Evolutionary conservation across 2,797 vertebrate genomes (phyloP), one percentile per base, ranked within the genome.

Genomic region (Coendou prehensilis): DNA sequence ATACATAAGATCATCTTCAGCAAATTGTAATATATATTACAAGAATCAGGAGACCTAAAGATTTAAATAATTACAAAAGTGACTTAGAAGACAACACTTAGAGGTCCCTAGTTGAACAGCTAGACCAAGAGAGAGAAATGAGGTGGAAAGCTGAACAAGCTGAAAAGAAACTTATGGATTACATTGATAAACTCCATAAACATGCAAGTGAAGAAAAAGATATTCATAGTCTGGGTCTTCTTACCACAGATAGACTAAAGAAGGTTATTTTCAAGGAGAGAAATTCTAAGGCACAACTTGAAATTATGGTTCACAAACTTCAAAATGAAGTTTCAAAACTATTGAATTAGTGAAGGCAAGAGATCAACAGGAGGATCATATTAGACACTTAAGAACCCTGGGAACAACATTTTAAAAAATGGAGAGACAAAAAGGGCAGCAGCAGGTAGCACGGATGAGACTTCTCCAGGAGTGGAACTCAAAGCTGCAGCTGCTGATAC

Each of bases 81-180:
- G 97, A 93, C 97, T 97, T 90, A 2, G 99, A 99, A 86, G 99
- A 99, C 92, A 99, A 99, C 94, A 99, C 99, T 52, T 99, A 61
- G 22, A 61, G 26, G 99, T 99, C 97, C 0, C 99, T 99, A 69
- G 98, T 99, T 96, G 99, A 99, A 56, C 99, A 99, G 97, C 98
- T 99, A 63, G 99, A 99, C 98, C 99, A 99, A 96, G 99, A 99
- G 97, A 99, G 99, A 94, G 99, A 99, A 97, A 99, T 98, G 87
- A 99, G 99, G 33, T 99, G 99, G 99, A 99, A 99, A 97, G 99
- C 99, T 83, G 99, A 99, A 96, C 99, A 99, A 98, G 99, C 99
- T 91, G 99, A 99, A 95, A 99, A 99, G 96, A 99, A 99, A 97
- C 98, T 99, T 93, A 98, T 99, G 33, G 99, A 99, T 59, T 99